Percentiles rank a stretch among this genome's conserved stretches.
Evolutionary conservation across 2,888 invertebrate genomes (phyloP).

Genomic region (Coronaproctus castanopsis): DNA sequence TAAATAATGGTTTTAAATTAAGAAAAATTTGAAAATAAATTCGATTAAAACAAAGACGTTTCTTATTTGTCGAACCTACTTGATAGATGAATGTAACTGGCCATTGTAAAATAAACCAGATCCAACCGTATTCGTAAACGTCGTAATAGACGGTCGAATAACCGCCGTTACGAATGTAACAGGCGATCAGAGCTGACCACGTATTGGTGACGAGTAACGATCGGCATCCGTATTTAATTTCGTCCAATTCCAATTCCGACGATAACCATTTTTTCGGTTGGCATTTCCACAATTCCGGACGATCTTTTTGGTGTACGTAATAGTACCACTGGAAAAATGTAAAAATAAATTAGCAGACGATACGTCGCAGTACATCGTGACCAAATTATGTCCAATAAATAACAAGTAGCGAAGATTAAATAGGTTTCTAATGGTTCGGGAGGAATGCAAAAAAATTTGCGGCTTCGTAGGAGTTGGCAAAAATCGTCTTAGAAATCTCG

Average conservation of each 20-base stretch:
- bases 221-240: conserved; percentile 40
- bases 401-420: too few relatives aligned
- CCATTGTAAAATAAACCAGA: conserved; percentile 43
- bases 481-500: too few relatives aligned
- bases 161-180: conserved; percentile 46
- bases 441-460: too few relatives aligned
- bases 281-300: conserved; percentile 48
- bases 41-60: too few relatives aligned
- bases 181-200: conserved; percentile 38
- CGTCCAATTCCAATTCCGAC: conserved; percentile 44
- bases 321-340: conserved; percentile 44
- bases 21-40: too few relatives aligned
- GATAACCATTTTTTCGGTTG: conserved; percentile 47
- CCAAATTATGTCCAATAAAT: too few relatives aligned
- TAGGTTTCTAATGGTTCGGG: too few relatives aligned
- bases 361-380: too few relatives aligned
- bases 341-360: too few relatives aligned
- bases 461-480: too few relatives aligned
- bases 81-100: conserved; percentile 40
- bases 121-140: conserved; percentile 39
- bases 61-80: too few relatives aligned
- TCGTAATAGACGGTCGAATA: conserved; percentile 40
- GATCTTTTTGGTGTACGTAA: conserved; percentile 39
- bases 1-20: too few relatives aligned
- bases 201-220: conserved; percentile 35